A percentile compares a stretch with the other conserved stretches of the same genome.
Conservation (phyloP, 2,888 invertebrate genomes). For the Gymnocheta viridis region DNA sequence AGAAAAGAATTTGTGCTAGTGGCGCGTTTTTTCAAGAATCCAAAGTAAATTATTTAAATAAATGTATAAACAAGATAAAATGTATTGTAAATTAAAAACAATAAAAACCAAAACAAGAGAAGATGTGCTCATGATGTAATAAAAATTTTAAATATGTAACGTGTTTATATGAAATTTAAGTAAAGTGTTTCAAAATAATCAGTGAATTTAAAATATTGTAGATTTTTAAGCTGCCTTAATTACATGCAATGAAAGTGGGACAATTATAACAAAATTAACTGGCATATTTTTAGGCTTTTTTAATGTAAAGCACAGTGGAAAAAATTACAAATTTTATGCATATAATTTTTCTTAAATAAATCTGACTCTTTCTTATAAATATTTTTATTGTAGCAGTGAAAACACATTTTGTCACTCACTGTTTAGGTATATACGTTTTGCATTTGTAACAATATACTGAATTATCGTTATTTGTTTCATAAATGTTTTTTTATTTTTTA, state of each 20-base stretch:
- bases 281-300: background rate
- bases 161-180: background rate
- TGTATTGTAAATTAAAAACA: background rate
- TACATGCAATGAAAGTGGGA: background rate
- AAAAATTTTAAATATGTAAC: background rate
- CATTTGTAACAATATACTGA: background rate
- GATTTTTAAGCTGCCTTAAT: conserved; percentile 8
- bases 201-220: background rate
- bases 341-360: background rate
- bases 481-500: conserved; percentile 11
- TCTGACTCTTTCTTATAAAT: background rate
- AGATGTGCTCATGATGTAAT: background rate
- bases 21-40: background rate
- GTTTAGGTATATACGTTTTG: background rate
- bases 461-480: conserved; percentile 12
- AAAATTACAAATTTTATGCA: too few relatives aligned
- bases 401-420: background rate
- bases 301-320: background rate
- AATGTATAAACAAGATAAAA: background rate
- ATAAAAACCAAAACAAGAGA: background rate
- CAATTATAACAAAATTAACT: background rate
- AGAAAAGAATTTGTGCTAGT: background rate
- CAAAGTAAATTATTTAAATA: background rate
- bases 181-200: background rate
- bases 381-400: background rate